Evolutionary conservation across 2,113 vertebrate genomes (phyloP).

Genomic region (Anser cygnoides): DNA sequence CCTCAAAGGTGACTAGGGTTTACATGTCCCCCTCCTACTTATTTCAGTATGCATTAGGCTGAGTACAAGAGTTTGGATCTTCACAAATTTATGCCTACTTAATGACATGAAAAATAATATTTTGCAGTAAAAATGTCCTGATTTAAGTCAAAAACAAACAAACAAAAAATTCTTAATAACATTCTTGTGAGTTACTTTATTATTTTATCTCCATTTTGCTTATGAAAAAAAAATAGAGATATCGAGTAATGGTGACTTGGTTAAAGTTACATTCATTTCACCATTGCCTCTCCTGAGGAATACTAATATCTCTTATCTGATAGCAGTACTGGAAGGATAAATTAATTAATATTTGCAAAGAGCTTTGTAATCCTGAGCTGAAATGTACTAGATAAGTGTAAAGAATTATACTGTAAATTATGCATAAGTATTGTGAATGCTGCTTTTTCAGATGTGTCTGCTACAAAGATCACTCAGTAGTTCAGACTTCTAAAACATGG

Average conservation of each 20-base stretch:
- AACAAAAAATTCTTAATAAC: background rate
- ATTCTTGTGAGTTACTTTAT: background rate
- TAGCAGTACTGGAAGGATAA: background rate
- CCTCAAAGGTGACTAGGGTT: background rate
- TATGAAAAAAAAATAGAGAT: background rate
- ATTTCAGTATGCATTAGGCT: background rate
- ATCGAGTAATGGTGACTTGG: background rate
- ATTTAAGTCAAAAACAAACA: background rate
- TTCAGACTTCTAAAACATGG: conserved; percentile 57
- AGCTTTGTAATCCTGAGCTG: conserved; percentile 36
- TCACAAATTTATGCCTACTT: background rate
- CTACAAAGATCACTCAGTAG: conserved; percentile 56
- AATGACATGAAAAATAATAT: background rate
- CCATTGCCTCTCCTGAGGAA: background rate
- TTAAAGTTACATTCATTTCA: background rate
- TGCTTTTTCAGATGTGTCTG: conserved; percentile 55
- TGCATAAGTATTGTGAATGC: conserved; percentile 52
- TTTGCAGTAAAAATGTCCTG: background rate
- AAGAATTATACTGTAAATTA: conserved; percentile 63
- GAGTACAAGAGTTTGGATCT: background rate
- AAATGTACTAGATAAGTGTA: conserved; percentile 52
- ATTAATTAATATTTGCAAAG: conserved; percentile 56
- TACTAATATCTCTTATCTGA: background rate
- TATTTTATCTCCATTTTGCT: background rate
- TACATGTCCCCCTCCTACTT: background rate